phyloP scores from a whole-genome alignment of 1,140 invertebrate species.

The Nasonia giraulti region DNA sequence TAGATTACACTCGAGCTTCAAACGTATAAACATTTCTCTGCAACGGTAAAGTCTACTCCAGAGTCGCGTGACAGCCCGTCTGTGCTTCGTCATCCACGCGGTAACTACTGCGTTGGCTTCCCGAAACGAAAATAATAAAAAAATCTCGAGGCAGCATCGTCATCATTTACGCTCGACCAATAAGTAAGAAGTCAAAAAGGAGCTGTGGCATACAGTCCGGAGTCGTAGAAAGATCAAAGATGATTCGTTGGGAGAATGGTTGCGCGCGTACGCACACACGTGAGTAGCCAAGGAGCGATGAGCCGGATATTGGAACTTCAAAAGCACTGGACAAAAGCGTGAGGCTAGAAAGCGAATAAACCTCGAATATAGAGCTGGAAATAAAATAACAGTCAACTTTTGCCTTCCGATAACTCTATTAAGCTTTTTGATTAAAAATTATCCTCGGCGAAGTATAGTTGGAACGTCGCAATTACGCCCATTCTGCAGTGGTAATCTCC shows the following conservation, averaged over 20 bases:
- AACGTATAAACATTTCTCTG: not conserved
- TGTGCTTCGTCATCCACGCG: not conserved
- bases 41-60: not conserved
- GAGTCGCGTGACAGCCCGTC: no score
- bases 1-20: no score
- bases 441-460: not conserved
- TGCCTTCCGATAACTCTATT: not conserved
- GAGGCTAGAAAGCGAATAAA: slow-evolving; percentile 10
- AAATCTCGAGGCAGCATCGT: not conserved
- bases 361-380: no score
- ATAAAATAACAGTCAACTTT: no score
- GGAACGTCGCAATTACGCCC: no score
- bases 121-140: slow-evolving; percentile 1
- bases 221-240: not conserved
- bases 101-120: not conserved
- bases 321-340: not conserved
- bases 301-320: not conserved
- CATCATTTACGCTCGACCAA: not conserved
- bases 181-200: not conserved
- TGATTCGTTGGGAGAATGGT: not conserved
- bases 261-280: no score
- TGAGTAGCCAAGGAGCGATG: no score
- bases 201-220: no score
- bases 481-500: no score
- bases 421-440: not conserved